These are phyloP conservation scores for Geopemphigus sp. DNA, from an alignment of 1,140 invertebrate species.

Conservation along the genomic window DNA sequence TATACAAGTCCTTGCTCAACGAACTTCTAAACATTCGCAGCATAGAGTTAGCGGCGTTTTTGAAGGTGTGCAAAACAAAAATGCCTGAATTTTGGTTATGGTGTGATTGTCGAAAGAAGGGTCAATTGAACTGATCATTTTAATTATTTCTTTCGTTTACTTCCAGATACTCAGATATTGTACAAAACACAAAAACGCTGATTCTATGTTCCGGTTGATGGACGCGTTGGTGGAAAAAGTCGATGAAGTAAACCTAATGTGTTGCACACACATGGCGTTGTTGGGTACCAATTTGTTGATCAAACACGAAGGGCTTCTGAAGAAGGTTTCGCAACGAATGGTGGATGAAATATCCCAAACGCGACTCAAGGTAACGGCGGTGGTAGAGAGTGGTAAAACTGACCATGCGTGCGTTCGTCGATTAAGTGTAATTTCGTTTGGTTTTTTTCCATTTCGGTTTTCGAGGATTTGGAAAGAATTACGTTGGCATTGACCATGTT, in stretches of 20 bases:
- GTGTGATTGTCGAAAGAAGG: too few species aligned
- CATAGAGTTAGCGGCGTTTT: conserved; percentile 30
- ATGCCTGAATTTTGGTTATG: too few species aligned
- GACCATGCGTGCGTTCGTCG: too few species aligned
- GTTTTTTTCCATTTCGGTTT: too few species aligned
- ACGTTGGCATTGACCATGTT: conserved; percentile 9
- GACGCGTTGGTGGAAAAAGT: background rate
- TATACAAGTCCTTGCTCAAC: background rate
- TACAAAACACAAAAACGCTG: background rate
- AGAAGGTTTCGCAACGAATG: conserved; percentile 7
- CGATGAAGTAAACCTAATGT: conserved; percentile 27
- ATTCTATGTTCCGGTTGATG: conserved; percentile 27
- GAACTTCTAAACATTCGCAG: background rate
- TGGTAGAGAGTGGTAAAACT: too few species aligned
- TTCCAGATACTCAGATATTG: conserved; percentile 45
- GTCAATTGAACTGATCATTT: too few species aligned
- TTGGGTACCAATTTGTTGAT: conserved; percentile 40
- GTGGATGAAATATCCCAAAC: conserved; percentile 22
- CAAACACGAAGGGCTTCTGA: background rate
- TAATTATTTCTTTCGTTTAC: too few species aligned
- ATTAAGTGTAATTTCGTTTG: too few species aligned
- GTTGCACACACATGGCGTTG: conserved; percentile 42
- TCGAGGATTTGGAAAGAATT: conserved; percentile 16
- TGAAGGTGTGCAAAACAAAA: conserved; percentile 17
- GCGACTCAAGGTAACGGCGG: background rate